Base-by-base conservation (phyloP, 2,113 vertebrate species). In the Calidris pygmaea region DNA sequence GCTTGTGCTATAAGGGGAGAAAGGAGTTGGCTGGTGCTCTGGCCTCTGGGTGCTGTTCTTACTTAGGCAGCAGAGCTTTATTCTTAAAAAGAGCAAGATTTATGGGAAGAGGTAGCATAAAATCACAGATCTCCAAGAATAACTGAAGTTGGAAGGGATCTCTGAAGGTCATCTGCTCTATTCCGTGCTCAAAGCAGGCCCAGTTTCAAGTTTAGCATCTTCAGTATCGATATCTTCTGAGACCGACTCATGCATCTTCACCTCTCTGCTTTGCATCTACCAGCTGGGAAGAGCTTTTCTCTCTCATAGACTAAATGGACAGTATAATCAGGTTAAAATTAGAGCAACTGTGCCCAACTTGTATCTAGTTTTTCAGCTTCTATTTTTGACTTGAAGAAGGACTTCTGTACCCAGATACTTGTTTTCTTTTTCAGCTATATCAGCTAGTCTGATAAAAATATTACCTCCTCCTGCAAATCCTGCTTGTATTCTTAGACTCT, bases 351-450 rank as follows among this genome's bases (percentile, higher is more conserved):
- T 79, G 91, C 62, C 39, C n/a, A 94, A 68, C 17, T 85, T 87
- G 39, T 87, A 73, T 76, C 81, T 76, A 58, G 53, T 35, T 93
- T 94, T 89, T 68, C 85, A 79, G 74, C 18, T 92, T 95, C 94
- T 96, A 85, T 97, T 96, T 96, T 94, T 89, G 85, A 66, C 77
- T 85, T 72, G 55, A 85, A 95, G 79, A 77, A 85, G 48, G 58
- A 87, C 53, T 87, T 93, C 84, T 91, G 53, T 91, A 87, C 41
- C 59, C 53, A 87, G 93, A 93, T 2, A 1, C 53, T 85, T 96
- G 71, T 89, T 96, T 96, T 66, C 35, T 87, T 96, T 93, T 94
- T 72, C 87, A 94, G 53, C 43, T 76, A 1, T 94, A 95, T 87
- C 95, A 87, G 85, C 91, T 65, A 65, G 53, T 58, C 53, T 66